Conservation (phyloP, 2,113 vertebrate genomes). For the Mesoclemmys tuberculata region DNA sequence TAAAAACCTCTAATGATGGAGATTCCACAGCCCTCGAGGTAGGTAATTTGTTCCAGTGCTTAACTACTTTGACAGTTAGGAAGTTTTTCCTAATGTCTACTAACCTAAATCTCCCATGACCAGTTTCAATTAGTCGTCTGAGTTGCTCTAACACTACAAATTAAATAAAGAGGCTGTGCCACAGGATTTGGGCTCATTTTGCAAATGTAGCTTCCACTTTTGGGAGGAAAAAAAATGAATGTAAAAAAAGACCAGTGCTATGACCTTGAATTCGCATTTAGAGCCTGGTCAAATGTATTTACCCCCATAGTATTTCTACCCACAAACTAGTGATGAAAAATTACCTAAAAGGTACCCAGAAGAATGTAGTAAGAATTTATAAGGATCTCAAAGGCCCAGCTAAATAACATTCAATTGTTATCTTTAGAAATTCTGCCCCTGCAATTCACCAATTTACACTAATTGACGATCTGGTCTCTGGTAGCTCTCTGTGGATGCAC, state of each 20-base stretch:
- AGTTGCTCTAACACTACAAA: neutral
- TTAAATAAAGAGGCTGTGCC: neutral
- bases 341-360: neutral
- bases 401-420: neutral
- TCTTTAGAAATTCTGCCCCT: neutral
- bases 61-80: neutral
- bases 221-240: neutral
- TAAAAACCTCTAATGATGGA: neutral
- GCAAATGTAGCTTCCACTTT: neutral
- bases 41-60: neutral
- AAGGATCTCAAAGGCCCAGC: neutral
- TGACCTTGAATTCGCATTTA: neutral
- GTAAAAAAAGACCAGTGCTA: neutral
- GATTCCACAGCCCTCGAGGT: neutral
- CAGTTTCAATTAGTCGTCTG: neutral
- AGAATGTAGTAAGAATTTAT: neutral
- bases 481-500: neutral
- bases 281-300: neutral
- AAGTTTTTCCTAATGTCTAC: neutral
- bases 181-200: neutral
- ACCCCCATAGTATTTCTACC: neutral
- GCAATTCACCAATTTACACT: neutral
- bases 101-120: neutral
- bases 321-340: fast-evolving
- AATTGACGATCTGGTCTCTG: neutral